Evolutionary conservation across 2,797 vertebrate species (phyloP), one percentile per base, ranked within the genome.

Genomic region (Tangara arthus): DNA sequence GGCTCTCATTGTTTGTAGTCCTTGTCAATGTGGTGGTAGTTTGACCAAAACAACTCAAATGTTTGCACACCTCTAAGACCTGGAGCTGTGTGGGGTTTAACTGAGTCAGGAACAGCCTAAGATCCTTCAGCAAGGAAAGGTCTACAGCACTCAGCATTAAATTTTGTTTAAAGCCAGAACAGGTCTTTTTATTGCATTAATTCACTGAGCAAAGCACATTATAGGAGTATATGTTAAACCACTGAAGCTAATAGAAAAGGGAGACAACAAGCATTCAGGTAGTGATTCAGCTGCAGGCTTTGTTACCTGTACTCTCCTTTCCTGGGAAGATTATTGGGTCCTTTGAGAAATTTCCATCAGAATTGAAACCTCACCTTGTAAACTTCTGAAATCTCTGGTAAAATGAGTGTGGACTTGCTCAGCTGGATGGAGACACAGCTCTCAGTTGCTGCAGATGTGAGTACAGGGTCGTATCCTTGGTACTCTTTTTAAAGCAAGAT

Each of bases 61-160:
- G 0, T 42, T 8, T 24, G 42, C 27, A 6, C 2, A 15, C 11
- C 30, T 83, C 0, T 20, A 8, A 44, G 39, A 52, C 34, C 49
- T 13, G 37, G 50, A 76, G 41, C 32, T 34, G 1, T 17, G 16
- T 21, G 63, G 14, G 20, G 16, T 44, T 55, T 11, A 15, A 28
- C 46, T 42, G 86, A 18, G 15, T 47, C 18, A 49, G 83, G 57
- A 73, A 5, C 44, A 78, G 49, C n/a, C 1, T 6, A 5, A 44
- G 42, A 12, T 39, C 52, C 64, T 55, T 69, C 46, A 69, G n/a
- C 57, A 46, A 37, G 69, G 77, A 9, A 55, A 46, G 7, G 8
- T 61, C 56, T 52, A 1, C 34, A 64, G 41, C 64, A 46, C 12
- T 65, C 1, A 0, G 24, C 34, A 14, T 46, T 57, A 19, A 37